A percentile compares a stretch with the other conserved stretches of the same genome.
Conservation (phyloP, 2,113 vertebrate genomes). For the Notarius quadriscutis region DNA sequence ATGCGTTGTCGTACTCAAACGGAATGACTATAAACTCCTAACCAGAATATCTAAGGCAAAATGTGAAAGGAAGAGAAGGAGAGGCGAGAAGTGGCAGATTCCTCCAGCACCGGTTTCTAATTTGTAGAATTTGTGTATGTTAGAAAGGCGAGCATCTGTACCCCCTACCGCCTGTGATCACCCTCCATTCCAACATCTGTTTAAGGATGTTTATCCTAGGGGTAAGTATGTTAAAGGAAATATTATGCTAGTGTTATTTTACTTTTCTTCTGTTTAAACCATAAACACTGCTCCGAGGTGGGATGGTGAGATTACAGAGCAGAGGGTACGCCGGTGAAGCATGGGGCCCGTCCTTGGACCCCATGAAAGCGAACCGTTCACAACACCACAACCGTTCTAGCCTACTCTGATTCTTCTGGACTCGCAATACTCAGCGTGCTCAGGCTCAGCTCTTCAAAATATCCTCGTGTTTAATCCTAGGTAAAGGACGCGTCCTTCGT, state of each 20-base stretch:
- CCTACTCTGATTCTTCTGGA: background rate
- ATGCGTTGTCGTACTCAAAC: background rate
- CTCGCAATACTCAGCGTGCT: too few relatives aligned
- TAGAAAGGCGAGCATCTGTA: slow-evolving; percentile 39
- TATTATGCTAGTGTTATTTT: slow-evolving; percentile 76
- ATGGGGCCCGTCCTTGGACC: background rate
- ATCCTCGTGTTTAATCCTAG: background rate
- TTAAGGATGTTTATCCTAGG: slow-evolving; percentile 73
- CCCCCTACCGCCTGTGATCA: slow-evolving; percentile 62
- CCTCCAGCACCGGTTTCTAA: slow-evolving; percentile 68
- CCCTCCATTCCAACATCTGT: slow-evolving; percentile 69
- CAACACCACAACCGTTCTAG: background rate
- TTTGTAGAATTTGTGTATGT: slow-evolving; percentile 66
- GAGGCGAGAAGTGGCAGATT: slow-evolving; percentile 22
- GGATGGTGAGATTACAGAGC: slow-evolving; percentile 34
- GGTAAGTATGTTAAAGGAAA: slow-evolving; percentile 73
- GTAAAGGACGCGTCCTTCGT: background rate
- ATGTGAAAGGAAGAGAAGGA: background rate
- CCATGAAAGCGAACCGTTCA: background rate
- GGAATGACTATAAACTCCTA: background rate
- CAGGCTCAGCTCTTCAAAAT: too few relatives aligned
- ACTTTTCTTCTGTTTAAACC: slow-evolving; percentile 70
- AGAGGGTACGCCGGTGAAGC: background rate
- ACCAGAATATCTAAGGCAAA: background rate
- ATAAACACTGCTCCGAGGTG: slow-evolving; percentile 64